A percentile compares a stretch with the other conserved stretches of the same genome.
These are phyloP conservation scores for Cremastobaeus sp. DNA, from an alignment of 2,888 invertebrate species.

Conservation along the genomic window DNA sequence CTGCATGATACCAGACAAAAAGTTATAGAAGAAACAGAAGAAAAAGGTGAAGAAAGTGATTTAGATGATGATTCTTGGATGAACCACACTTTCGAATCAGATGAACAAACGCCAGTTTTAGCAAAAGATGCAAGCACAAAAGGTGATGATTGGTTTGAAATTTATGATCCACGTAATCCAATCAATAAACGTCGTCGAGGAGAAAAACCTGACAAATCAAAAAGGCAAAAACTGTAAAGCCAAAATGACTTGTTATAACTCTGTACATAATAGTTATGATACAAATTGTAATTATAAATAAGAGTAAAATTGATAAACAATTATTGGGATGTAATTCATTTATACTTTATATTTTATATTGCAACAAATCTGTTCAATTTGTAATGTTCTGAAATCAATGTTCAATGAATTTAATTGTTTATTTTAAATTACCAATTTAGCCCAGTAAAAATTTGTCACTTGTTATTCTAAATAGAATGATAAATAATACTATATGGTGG, in stretches of 20 bases:
- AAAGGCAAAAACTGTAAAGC: slow-evolving; percentile 14
- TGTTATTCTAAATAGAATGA: too few species aligned
- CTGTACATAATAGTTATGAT: too few species aligned
- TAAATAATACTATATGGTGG: too few species aligned
- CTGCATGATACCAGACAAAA: slow-evolving; percentile 82
- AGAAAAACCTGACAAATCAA: slow-evolving; percentile 62
- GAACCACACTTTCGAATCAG: slow-evolving; percentile 83
- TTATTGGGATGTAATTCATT: too few species aligned
- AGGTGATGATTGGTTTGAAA: slow-evolving; percentile 97
- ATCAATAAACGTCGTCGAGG: slow-evolving; percentile 93
- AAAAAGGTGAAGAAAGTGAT: slow-evolving; percentile 49
- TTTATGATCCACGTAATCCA: slow-evolving; percentile 96
- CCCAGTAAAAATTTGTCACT: too few species aligned
- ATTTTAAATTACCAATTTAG: too few species aligned
- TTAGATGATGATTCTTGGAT: slow-evolving; percentile 78
- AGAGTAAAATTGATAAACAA: too few species aligned
- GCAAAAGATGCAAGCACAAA: slow-evolving; percentile 96
- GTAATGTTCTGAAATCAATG: too few species aligned
- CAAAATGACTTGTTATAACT: background rate
- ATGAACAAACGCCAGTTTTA: slow-evolving; percentile 84
- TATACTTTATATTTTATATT: too few species aligned
- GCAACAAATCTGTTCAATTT: too few species aligned
- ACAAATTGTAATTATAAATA: background rate
- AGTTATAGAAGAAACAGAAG: slow-evolving; percentile 69
- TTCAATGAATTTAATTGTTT: too few species aligned